phyloP scores from a whole-genome alignment of 2,113 vertebrate species.

The Caretta caretta region DNA sequence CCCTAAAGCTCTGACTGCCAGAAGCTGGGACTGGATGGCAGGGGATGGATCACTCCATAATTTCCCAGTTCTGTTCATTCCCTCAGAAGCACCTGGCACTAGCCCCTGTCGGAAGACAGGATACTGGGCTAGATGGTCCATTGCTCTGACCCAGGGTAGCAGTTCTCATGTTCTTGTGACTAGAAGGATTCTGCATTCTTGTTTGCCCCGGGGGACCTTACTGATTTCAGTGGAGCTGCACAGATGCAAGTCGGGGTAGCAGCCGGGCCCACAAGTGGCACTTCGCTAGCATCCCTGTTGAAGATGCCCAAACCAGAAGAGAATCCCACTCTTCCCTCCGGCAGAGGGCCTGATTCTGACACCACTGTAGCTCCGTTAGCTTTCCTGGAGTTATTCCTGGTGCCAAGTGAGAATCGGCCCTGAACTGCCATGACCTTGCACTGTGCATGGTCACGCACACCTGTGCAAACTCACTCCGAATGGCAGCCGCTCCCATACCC shows the following conservation, averaged over 20 bases:
- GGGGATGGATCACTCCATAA: too few species aligned
- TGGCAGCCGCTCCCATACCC: neutral
- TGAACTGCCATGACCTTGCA: accelerated
- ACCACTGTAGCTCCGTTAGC: neutral
- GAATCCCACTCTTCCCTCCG: neutral
- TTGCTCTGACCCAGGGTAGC: neutral
- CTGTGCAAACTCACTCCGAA: neutral
- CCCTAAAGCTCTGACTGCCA: too few species aligned
- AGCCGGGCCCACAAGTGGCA: neutral
- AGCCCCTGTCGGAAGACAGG: neutral
- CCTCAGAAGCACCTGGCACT: neutral
- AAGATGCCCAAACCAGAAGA: accelerated
- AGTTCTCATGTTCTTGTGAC: neutral
- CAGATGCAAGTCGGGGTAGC: neutral
- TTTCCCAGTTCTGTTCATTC: neutral
- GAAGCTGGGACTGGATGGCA: neutral
- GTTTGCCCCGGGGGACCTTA: too few species aligned
- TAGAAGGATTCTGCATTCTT: neutral
- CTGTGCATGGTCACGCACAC: too few species aligned
- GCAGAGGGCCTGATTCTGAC: too few species aligned
- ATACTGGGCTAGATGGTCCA: neutral
- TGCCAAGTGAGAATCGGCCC: neutral
- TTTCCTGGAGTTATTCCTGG: neutral
- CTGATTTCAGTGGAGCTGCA: too few species aligned
- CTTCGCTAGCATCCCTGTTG: accelerated